phyloP scores from a whole-genome alignment of 35 echinoderm and acorn worm genomes.

The Apostichopus californicus region DNA sequence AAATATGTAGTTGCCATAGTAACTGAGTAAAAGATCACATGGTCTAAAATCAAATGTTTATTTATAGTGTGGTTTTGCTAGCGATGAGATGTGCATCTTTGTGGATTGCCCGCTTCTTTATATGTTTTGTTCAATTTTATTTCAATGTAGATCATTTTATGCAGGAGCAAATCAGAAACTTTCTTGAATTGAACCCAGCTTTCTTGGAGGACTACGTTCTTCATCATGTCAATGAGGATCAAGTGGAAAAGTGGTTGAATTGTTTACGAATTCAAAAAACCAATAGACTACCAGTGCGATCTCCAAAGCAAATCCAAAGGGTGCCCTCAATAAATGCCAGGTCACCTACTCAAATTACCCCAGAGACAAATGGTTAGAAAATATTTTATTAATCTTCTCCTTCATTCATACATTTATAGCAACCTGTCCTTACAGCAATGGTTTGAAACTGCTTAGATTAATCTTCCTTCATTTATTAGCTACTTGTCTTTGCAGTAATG shows the following conservation, averaged over 20 bases:
- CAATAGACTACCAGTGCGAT: constrained; percentile 12
- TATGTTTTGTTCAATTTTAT: neutral
- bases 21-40: no score
- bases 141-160: constrained; percentile 65
- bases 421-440: no score
- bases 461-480: no score
- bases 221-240: constrained; percentile 56
- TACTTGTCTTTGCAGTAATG: no score
- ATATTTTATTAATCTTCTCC: neutral
- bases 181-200: constrained; percentile 69
- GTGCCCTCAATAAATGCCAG: constrained; percentile 34
- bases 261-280: constrained; percentile 28
- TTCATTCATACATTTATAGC: no score
- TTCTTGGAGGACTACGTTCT: constrained; percentile 87
- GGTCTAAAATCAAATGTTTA: no score
- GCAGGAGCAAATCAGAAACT: constrained; percentile 82
- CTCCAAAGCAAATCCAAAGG: constrained; percentile 21
- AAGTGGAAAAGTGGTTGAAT: constrained; percentile 73
- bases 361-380: neutral
- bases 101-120: neutral
- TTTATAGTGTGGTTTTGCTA: no score
- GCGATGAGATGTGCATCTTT: no score
- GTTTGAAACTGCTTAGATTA: no score
- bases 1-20: no score
- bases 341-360: constrained; percentile 15